A percentile compares a stretch with the other conserved stretches of the same genome.
Conservation (phyloP, 1,140 invertebrate species). For the Whitmania pigra region DNA sequence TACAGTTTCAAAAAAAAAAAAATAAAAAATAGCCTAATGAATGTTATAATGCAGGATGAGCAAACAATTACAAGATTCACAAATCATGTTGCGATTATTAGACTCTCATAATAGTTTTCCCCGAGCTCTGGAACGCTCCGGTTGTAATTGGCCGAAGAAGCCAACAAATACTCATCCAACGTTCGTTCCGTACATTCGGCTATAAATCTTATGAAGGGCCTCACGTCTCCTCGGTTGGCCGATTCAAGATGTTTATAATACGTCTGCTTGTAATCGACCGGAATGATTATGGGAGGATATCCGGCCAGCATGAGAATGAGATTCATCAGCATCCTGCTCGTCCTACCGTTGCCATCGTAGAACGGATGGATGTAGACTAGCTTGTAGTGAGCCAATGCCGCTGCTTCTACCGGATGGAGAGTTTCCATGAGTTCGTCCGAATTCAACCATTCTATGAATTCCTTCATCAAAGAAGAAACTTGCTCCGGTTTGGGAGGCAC, state of each 20-base stretch:
- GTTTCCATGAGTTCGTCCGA: slow-evolving; percentile 66
- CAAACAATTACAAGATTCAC: too few species aligned
- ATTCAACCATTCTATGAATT: slow-evolving; percentile 74
- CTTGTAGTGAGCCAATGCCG: slow-evolving; percentile 88
- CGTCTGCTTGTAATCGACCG: slow-evolving; percentile 65
- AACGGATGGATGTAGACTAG: slow-evolving; percentile 76
- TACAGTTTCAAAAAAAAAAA: too few species aligned
- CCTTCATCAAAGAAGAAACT: slow-evolving; percentile 66
- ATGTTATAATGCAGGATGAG: too few species aligned
- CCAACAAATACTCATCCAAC: slow-evolving; percentile 62
- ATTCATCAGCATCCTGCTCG: slow-evolving; percentile 87
- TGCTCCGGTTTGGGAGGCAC: slow-evolving; percentile 70
- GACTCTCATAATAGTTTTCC: too few species aligned
- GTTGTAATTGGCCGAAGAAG: slow-evolving; percentile 13
- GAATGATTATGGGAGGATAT: slow-evolving; percentile 86
- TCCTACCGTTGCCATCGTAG: slow-evolving; percentile 74
- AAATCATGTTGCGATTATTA: too few species aligned
- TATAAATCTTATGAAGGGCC: slow-evolving; percentile 60
- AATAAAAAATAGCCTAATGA: too few species aligned
- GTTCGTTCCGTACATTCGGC: slow-evolving; percentile 83
- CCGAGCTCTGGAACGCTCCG: slow-evolving; percentile 1
- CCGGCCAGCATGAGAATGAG: slow-evolving; percentile 93
- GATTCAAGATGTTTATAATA: slow-evolving; percentile 72
- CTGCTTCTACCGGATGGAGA: slow-evolving; percentile 58
- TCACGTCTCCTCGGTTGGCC: slow-evolving; percentile 71